Evolutionary conservation across 1,140 invertebrate species (phyloP).

Genomic region (Chrysomallon squamiferum): DNA sequence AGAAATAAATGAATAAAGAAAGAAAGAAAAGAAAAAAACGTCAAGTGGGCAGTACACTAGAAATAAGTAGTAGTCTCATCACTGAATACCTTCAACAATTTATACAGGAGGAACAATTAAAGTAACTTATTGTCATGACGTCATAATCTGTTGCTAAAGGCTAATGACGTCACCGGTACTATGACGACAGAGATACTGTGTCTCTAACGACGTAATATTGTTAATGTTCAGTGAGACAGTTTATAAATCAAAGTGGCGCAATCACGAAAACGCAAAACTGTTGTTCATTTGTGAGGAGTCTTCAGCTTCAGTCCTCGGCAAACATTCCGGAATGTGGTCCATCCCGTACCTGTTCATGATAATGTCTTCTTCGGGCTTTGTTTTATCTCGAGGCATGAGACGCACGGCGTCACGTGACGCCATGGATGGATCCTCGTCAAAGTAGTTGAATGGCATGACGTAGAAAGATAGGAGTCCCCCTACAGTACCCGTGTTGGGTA

Average conservation of each 20-base stretch:
- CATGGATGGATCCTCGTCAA: conserved; percentile 47
- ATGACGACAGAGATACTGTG: too few species aligned
- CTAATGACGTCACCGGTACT: too few species aligned
- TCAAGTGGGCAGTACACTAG: too few species aligned
- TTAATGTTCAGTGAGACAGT: too few species aligned
- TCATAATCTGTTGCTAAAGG: too few species aligned
- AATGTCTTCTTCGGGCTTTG: conserved; percentile 22
- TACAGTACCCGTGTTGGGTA: conserved; percentile 43
- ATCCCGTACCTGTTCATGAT: conserved; percentile 27
- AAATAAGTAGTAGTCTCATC: too few species aligned
- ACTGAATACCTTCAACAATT: too few species aligned
- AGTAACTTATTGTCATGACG: too few species aligned
- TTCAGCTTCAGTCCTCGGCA: conserved; percentile 14
- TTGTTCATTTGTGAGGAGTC: conserved; percentile 16
- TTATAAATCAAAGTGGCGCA: not conserved
- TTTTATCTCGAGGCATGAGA: conserved; percentile 66
- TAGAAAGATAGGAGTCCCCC: conserved; percentile 39
- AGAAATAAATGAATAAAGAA: too few species aligned
- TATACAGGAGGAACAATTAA: too few species aligned
- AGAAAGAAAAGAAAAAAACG: too few species aligned
- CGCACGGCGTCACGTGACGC: conserved; percentile 38
- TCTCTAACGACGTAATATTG: too few species aligned
- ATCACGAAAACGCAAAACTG: conserved; percentile 26
- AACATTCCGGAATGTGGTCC: conserved; percentile 3
- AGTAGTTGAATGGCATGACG: conserved; percentile 53